Percentiles rank a stretch among this genome's conserved stretches.
Evolutionary conservation across 2,797 vertebrate genomes (phyloP).

Genomic region (Crossoptilon crossoptilon): DNA sequence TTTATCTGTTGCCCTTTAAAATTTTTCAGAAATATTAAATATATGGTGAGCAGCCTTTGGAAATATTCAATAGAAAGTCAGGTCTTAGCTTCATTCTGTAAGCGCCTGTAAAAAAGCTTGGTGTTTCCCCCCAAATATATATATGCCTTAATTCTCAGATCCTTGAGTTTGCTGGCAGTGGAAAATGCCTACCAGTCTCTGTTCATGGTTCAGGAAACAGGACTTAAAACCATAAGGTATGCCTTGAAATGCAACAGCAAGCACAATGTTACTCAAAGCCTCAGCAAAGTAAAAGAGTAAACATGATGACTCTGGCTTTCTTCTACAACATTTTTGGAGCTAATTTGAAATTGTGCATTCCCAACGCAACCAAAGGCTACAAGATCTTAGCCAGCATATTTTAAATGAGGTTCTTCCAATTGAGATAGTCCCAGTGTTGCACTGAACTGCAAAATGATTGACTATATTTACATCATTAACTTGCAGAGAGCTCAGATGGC

Average conservation of each 20-base stretch:
- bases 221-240: background rate
- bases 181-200: constrained; percentile 14
- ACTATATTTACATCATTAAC: constrained; percentile 61
- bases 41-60: constrained; percentile 1
- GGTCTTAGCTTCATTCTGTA: background rate
- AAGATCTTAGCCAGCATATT: constrained; percentile 70
- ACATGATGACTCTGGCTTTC: constrained; percentile 68
- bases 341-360: constrained; percentile 69
- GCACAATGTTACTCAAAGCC: constrained; percentile 49
- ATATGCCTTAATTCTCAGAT: background rate
- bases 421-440: constrained; percentile 58
- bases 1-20: constrained; percentile 21
- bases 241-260: constrained; percentile 63
- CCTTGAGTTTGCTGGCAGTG: background rate
- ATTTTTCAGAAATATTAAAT: background rate
- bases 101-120: background rate
- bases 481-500: background rate
- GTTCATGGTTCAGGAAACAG: constrained; percentile 15
- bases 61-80: background rate
- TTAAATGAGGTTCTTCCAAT: constrained; percentile 70
- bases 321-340: constrained; percentile 34
- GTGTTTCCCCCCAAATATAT: constrained; percentile 16
- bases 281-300: constrained; percentile 57
- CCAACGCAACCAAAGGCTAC: constrained; percentile 55
- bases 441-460: constrained; percentile 57